These are phyloP conservation scores for Amphiura filiformis DNA, from an alignment of 35 echinoderm and acorn worm genomes.

Conservation along the genomic window DNA sequence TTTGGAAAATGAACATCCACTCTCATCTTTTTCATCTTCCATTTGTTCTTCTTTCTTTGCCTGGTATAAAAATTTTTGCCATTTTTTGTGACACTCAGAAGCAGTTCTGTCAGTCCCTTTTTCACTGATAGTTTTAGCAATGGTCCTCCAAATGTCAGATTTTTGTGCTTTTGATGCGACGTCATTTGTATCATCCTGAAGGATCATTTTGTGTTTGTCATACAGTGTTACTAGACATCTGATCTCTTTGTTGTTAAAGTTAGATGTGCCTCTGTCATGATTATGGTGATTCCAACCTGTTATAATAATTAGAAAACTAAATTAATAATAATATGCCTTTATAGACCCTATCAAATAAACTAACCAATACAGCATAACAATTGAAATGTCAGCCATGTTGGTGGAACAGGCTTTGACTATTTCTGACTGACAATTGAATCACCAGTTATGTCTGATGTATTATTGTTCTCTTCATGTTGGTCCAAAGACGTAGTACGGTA, in stretches of 20 bases:
- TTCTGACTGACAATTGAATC: too few relatives aligned
- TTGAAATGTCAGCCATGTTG: too few relatives aligned
- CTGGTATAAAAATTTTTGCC: not conserved
- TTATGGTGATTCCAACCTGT: too few relatives aligned
- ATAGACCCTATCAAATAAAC: too few relatives aligned
- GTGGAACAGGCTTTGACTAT: too few relatives aligned
- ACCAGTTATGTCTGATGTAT: too few relatives aligned
- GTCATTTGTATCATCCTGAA: not conserved
- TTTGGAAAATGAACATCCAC: not conserved
- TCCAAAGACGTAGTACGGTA: too few relatives aligned
- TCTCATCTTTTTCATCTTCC: not conserved
- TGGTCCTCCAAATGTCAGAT: not conserved
- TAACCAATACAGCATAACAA: too few relatives aligned
- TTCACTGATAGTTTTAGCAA: not conserved
- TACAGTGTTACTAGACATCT: not conserved
- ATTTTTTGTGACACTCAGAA: not conserved
- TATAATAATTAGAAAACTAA: too few relatives aligned
- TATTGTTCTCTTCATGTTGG: too few relatives aligned
- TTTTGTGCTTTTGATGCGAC: not conserved
- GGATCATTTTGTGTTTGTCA: not conserved
- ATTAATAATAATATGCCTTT: too few relatives aligned
- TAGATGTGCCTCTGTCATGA: not conserved
- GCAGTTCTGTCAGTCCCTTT: not conserved
- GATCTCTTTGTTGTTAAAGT: not conserved
- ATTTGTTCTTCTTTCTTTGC: not conserved